Conservation (phyloP, 2,113 vertebrate species). For the Platichthys flesus region DNA sequence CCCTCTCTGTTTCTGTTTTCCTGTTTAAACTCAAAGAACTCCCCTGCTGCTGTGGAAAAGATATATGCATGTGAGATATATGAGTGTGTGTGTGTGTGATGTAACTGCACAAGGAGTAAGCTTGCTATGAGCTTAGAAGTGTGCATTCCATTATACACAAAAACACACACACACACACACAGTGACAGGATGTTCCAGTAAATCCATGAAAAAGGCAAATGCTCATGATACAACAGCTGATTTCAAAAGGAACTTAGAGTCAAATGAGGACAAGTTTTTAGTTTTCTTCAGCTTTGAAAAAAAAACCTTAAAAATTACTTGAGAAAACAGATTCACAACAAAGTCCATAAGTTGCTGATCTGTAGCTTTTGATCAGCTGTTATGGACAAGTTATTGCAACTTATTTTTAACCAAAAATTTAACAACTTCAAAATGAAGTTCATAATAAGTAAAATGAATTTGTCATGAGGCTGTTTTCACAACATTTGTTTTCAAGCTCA, state of each 20-base stretch:
- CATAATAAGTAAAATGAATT: not conserved
- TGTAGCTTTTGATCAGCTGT: not conserved
- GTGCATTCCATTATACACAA: constrained; percentile 37
- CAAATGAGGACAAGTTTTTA: constrained; percentile 20
- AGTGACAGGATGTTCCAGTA: constrained; percentile 60
- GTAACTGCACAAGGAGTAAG: not conserved
- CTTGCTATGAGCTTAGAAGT: constrained; percentile 7
- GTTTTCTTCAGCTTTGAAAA: not conserved
- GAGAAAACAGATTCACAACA: not conserved
- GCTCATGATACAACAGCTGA: constrained; percentile 40
- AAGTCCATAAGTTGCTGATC: not conserved
- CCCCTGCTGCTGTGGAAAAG: constrained; percentile 57
- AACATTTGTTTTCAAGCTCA: not conserved
- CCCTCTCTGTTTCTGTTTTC: constrained; percentile 71
- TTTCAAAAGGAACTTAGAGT: constrained; percentile 25
- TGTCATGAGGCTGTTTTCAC: not conserved
- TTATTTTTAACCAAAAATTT: not conserved
- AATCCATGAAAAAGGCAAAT: constrained; percentile 52
- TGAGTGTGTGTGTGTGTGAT: constrained; percentile 11
- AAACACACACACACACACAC: constrained; percentile 6
- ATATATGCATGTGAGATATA: not conserved
- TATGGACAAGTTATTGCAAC: not conserved
- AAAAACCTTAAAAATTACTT: not conserved
- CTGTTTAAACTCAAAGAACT: constrained; percentile 63
- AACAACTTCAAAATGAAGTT: not conserved